Base-by-base conservation (phyloP, 2,888 invertebrate species). In the Andrena marginata region DNA sequence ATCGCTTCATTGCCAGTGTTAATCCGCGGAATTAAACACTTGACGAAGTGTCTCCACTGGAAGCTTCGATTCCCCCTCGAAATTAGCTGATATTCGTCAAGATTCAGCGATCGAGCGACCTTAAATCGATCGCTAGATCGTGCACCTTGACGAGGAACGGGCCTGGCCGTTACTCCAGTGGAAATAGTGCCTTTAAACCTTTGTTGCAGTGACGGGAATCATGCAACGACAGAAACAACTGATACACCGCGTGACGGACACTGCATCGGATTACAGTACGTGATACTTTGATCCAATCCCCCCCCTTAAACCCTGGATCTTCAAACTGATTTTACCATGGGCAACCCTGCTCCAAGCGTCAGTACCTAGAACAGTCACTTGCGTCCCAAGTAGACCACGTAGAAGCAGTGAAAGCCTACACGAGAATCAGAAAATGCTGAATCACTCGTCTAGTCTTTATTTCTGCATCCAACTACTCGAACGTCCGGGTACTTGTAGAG, bases 171-270 rank as follows among this genome's bases (percentile, higher is more conserved):
- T 5, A 13, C n/a, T 70, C 31, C 35, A 74, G 29, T 70, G 56
- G n/a, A 64, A 83, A 68, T 4, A 31, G 56, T 70, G 63, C 68
- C 68, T 74, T 72, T 82, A 67, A 70, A 81, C 83, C 20, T 87
- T 81, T 90, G 85, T 91, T 91, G 59, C 89, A 92, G 92, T 92
- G 72, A 85, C 86, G 42, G 89, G 90, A 79, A 75, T 91, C 82
- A 79, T 92, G 72, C 88, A 87, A 76, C 88, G 88, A 74, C 92
- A 90, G 72, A 90, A 83, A 90, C 85, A 88, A 76, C 79, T 91
- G 70, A 77, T 92, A 72, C 87, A 91, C 71, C 91, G 89, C 72
- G 87, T 90, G 68, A 91, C 90, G 80, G 89, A 91, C 65, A 89
- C 89, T 33, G 91, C 91, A 48, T 80, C 88, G 62, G 85, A 91